Evolutionary conservation across 2,888 invertebrate species (phyloP), one percentile per base, ranked within the genome.

Genomic region (Hedychridium roseum): DNA sequence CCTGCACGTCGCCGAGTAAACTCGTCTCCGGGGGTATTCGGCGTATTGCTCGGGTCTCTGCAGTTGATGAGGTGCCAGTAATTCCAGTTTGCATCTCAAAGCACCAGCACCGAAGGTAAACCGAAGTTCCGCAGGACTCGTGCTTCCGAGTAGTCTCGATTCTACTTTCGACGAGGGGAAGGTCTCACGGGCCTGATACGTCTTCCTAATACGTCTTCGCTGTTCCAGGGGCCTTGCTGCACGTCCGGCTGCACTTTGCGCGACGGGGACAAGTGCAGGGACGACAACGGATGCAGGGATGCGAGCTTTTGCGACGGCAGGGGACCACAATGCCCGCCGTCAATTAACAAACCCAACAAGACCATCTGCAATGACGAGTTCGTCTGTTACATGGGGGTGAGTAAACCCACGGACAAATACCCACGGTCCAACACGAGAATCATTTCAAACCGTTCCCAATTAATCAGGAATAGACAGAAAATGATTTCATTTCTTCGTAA

Each of bases 281-380:
- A 91, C 54, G 91, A 92, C 81, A 94, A 94, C 79, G 96, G 96
- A 1, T 97, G 97, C 70, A 85, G 93, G 11, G 92, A 92, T 78
- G 88, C 92, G 5, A 90, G 93, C 68, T 92, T 88, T 80, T 97
- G 97, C 81, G 90, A 92, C 81, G 94, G 94, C 31, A 82, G 87
- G 57, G 85, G 90, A 57, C 90, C 97, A 7, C 88, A 88, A 69
- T 98, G 97, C 80, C 97, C 97, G 32, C 87, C 89, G 27, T 93
- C 95, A 53, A 84, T 88, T 17, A 92, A 92, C 80, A 94, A 94
- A 80, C 88, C 91, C 7, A 94, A 97, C 80, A 89, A 93, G 76
- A 94, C 95, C 1, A 89, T 94, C 51, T 97, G 97, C 80, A 96
- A 97, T 77, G 91, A 94, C 76, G 94, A 94, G 75, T 96, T 96